Base-by-base conservation (phyloP, 2,888 invertebrate genomes). In the Boloria euphrosyne region DNA sequence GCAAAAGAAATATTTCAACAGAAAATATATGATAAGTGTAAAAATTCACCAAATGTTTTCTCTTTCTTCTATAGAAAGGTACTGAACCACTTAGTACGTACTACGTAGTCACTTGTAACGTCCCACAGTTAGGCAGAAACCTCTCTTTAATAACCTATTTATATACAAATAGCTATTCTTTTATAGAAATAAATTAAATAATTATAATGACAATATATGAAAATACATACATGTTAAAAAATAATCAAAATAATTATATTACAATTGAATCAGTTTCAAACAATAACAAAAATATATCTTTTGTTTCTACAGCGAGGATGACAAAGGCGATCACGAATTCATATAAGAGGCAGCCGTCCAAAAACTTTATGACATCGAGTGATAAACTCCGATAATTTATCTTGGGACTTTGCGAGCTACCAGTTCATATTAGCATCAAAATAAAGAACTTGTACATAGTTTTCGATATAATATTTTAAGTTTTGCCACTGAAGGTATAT, bases 301-400 rank as follows among this genome's bases (percentile, higher is more conserved):
- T 52, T 58, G 58, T 65, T 65, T 31, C 31, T 44, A 53, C 31
- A 17, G 14, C n/a, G 31, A 2, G 31, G 31, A 7, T 18, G 44
- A 67, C 58, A 67, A 51, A 54, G 47, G 44, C 53, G 64, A 60
- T 80, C 87, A 85, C 85, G 86, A 85, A 84, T 85, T 82, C 85
- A 86, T 85, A 86, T 86, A 86, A 88, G 78, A 79, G 79, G 78
- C 81, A 80, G 79, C 80, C 81, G 83, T 66, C 81, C 80, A 79
- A 82, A 59, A 86, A 87, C 82, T 77, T 72, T 84, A 83, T 84
- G 83, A 85, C 86, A 85, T 85, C 85, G 83, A 79, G 79, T 77
- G 81, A 83, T 82, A 81, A 82, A 76, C 76, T 75, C 71, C 71
- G 73, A 73, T 73, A 69, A 75, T 75, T 72, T 70, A 68, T 72